phyloP scores from a whole-genome alignment of 2,113 vertebrate species.

The Cricetomys ansorgei region DNA sequence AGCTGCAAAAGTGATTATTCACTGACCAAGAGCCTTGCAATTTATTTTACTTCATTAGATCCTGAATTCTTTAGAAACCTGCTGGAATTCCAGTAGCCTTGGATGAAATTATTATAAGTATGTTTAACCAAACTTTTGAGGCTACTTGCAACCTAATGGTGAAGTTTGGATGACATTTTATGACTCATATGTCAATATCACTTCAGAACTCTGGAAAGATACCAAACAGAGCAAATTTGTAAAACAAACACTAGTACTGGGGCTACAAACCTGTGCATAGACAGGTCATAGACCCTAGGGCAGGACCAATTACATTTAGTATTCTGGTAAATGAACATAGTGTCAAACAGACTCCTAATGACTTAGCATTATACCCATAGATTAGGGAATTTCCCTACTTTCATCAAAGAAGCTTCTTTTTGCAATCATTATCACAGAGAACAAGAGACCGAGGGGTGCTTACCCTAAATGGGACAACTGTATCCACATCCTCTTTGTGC shows the following conservation, averaged over 20 bases:
- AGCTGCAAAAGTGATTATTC: slow-evolving; percentile 84
- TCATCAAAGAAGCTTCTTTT: not conserved
- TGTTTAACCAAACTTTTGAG: slow-evolving; percentile 86
- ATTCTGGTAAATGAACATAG: not conserved
- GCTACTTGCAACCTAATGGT: slow-evolving; percentile 72
- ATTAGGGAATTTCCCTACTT: not conserved
- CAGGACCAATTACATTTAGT: not conserved
- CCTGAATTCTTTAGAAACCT: slow-evolving; percentile 80
- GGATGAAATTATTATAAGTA: slow-evolving; percentile 85
- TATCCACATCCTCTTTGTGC: not conserved
- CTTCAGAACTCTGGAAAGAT: slow-evolving; percentile 46
- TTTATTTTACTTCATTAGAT: slow-evolving; percentile 87
- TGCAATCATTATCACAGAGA: not conserved
- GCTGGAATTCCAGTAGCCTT: slow-evolving; percentile 82
- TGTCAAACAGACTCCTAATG: not conserved
- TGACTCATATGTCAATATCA: slow-evolving; percentile 59
- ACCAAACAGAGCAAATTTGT: slow-evolving; percentile 30
- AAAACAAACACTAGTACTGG: not conserved
- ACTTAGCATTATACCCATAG: not conserved
- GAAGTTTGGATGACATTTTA: slow-evolving; percentile 80
- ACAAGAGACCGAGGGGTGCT: not conserved
- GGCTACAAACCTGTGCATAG: not conserved
- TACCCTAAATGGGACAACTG: not conserved
- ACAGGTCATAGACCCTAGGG: not conserved
- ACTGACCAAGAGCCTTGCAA: slow-evolving; percentile 81